Base-by-base conservation (phyloP, 2,888 invertebrate genomes). In the Plagodis pulveraria region DNA sequence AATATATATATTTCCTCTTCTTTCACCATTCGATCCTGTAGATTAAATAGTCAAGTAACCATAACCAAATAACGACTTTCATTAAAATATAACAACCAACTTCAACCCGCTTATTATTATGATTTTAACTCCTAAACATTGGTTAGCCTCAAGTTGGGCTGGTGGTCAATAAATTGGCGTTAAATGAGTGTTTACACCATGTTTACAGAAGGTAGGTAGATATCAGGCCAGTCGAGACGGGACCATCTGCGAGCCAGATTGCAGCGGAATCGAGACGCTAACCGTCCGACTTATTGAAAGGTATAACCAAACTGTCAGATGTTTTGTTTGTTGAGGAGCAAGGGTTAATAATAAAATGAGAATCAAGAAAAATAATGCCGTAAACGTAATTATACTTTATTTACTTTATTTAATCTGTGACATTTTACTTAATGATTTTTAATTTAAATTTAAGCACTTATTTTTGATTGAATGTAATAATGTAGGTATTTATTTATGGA, bases 231-330 rank as follows among this genome's bases (percentile, higher is more conserved):
- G 10, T 8, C 40, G 40, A 10, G 40, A 10, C 10, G 36, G 62
- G 67, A 76, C 80, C 89, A 89, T 86, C 83, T 89, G 89, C 74
- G 74, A 65, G 69, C 86, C 89, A 89, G 81, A 87, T 89, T 88
- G 86, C 76, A 82, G 43, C 51, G 32, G 11, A 5, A 9, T 1
- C 53, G 11, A 36, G 66, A 40, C 40, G 40, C 40, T 73, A 41
- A 33, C 50, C 69, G 76, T 66, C 69, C 66, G 55, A 73, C 74
- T 71, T 73, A 79, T 79, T 80, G 79, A 77, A 78, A 81, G 80
- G 77, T 80, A 73, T 73, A 74, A 73, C 76, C 70, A 79, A 76
- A 80, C 70, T 75, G 72, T 62, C 71, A 68, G 67, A 63, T 50
- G 36, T 52, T 52, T 45, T 45, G n/a, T 65, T 74, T 76, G 77